Evolutionary conservation across 1,140 invertebrate genomes (phyloP).

Genomic region (Parapsyche elsis): DNA sequence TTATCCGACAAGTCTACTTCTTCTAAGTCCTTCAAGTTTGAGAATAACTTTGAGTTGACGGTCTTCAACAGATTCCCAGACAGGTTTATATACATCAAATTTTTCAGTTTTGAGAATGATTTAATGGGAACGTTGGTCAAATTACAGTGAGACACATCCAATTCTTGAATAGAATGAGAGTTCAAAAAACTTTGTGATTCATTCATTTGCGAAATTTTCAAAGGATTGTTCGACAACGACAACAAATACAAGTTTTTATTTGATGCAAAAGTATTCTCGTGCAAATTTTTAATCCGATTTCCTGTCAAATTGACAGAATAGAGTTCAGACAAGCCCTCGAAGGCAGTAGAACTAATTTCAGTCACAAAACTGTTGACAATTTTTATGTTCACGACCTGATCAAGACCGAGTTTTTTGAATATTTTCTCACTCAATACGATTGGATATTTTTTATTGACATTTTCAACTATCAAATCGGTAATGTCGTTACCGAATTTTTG

Average conservation of each 20-base stretch:
- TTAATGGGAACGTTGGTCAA: conserved; percentile 69
- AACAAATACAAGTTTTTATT: conserved; percentile 73
- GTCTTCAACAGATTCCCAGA: conserved; percentile 72
- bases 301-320: conserved; percentile 75
- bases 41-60: conserved; percentile 71
- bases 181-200: conserved; percentile 68
- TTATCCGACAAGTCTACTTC: conserved; percentile 78
- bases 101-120: conserved; percentile 71
- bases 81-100: conserved; percentile 73
- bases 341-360: conserved; percentile 70
- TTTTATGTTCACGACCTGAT: conserved; percentile 69
- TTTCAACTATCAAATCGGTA: conserved; percentile 70
- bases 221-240: conserved; percentile 75
- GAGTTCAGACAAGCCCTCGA: conserved; percentile 73
- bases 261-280: conserved; percentile 74
- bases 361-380: conserved; percentile 70
- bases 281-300: conserved; percentile 71
- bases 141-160: conserved; percentile 75
- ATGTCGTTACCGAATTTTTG: conserved; percentile 72
- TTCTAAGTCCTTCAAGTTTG: conserved; percentile 69
- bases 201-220: conserved; percentile 66
- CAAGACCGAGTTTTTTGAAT: conserved; percentile 70
- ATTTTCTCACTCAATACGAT: conserved; percentile 68
- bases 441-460: conserved; percentile 67
- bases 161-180: conserved; percentile 73